Base-by-base conservation (phyloP, 2,888 invertebrate genomes). In the Drosophila robusta region DNA sequence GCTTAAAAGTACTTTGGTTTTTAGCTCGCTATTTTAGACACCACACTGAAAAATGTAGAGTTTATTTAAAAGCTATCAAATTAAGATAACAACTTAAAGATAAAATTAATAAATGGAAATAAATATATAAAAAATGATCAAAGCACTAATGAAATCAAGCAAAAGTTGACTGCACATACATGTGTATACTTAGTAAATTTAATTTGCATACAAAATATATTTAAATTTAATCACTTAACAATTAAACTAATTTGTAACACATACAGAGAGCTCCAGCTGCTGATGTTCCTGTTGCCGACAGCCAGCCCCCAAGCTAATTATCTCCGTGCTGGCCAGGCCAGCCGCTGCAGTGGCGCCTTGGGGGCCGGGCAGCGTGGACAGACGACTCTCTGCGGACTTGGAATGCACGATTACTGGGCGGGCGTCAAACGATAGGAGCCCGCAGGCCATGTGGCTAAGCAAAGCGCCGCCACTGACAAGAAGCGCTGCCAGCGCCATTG, bases 11-110 rank as follows among this genome's bases (percentile, higher is more conserved):
- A 63, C 12, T 70, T 70, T 67, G 56, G 62, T 60, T 72, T 72
- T 68, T 80, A 83, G 80, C 80, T 78, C 83, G 70, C 78, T 78
- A 78, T 60, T 52, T 39, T 78, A 75, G 75, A 78, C 68, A 66
- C 82, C 82, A 78, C 80, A 75, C 61, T 63, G 46, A 58, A 63
- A 60, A 65, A 63, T 68, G 69, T 66, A 63, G 63, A 60, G 57
- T 57, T 44, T 26, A 46, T 67, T 67, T 67, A 66, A 62, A 52
- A 58, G 45, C 51, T 61, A 57, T 61, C 14, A 50, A 56, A 56
- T 52, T 9, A 29, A 29, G 26, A 16, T 36, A 39, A 36, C 18
- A n/a, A 47, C 26, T n/a, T 2, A 44, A 44, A 51, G 3, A 29
- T 6, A 51, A 36, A 34, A 38, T 8, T 5, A 4, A 47, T 11